Percentiles rank a stretch among this genome's conserved stretches.
Conservation (phyloP, 2,113 vertebrate genomes). For the Catagonus wagneri region DNA sequence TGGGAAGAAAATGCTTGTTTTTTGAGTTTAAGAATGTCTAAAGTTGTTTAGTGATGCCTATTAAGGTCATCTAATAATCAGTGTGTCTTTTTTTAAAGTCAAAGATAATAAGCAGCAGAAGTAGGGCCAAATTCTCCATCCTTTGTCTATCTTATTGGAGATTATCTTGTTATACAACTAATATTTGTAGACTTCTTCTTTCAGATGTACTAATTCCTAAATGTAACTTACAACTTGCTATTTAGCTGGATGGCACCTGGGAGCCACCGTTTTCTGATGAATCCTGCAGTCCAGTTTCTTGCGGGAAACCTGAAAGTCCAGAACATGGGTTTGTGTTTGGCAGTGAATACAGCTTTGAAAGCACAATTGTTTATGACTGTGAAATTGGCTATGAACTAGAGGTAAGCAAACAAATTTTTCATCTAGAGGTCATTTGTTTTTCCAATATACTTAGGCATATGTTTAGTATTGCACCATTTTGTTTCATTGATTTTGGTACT, state of each 20-base stretch:
- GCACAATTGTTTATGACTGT: slow-evolving; percentile 91
- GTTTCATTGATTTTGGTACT: neutral
- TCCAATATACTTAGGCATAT: neutral
- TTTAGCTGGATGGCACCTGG: slow-evolving; percentile 93
- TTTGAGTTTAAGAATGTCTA: neutral
- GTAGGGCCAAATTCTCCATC: neutral
- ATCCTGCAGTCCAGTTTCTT: slow-evolving; percentile 91
- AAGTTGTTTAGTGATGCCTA: neutral
- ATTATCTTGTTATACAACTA: neutral
- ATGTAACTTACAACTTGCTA: neutral
- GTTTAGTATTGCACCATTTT: slow-evolving; percentile 3
- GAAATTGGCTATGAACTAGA: slow-evolving; percentile 93
- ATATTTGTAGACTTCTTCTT: neutral
- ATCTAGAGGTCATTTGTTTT: slow-evolving; percentile 11
- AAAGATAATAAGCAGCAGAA: neutral
- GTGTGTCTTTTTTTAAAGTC: neutral
- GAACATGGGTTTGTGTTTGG: slow-evolving; percentile 90
- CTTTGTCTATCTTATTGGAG: neutral
- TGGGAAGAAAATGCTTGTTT: neutral
- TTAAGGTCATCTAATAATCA: neutral
- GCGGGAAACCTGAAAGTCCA: slow-evolving; percentile 90
- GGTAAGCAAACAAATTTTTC: slow-evolving; percentile 85
- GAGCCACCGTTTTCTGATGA: slow-evolving; percentile 90
- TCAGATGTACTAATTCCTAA: neutral
- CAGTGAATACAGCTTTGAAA: slow-evolving; percentile 89